These are phyloP conservation scores for Apodemus speciosus DNA, from an alignment of 2,113 vertebrate genomes.

Conservation along the genomic window DNA sequence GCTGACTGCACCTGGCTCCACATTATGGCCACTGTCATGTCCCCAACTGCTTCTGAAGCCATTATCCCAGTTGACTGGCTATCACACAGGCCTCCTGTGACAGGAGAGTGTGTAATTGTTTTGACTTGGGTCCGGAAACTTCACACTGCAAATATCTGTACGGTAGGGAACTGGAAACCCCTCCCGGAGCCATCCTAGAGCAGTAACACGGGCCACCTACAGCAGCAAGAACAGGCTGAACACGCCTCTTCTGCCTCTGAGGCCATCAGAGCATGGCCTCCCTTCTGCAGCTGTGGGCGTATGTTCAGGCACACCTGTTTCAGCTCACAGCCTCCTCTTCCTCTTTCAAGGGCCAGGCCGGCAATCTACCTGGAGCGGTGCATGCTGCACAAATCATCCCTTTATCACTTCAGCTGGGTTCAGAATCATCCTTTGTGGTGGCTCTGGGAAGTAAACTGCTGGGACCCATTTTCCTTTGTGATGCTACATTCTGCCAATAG, in stretches of 20 bases:
- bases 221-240: neutral
- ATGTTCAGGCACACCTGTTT: neutral
- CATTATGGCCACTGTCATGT: neutral
- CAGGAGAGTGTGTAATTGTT: neutral
- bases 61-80: accelerated
- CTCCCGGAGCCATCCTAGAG: neutral
- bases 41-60: neutral
- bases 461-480: neutral
- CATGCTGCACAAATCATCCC: accelerated
- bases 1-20: neutral
- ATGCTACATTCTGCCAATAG: neutral
- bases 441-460: neutral
- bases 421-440: neutral
- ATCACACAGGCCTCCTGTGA: neutral
- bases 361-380: neutral
- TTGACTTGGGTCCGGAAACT: neutral
- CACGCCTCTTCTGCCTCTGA: neutral
- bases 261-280: neutral
- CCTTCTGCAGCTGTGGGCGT: neutral
- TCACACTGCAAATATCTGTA: neutral
- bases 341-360: neutral
- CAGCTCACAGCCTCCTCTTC: neutral
- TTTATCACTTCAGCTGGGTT: neutral
- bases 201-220: neutral
- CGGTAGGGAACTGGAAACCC: too few species aligned